These are phyloP conservation scores for Chlorocebus sabaeus DNA, from an alignment of 2,113 vertebrate genomes.

Conservation along the genomic window DNA sequence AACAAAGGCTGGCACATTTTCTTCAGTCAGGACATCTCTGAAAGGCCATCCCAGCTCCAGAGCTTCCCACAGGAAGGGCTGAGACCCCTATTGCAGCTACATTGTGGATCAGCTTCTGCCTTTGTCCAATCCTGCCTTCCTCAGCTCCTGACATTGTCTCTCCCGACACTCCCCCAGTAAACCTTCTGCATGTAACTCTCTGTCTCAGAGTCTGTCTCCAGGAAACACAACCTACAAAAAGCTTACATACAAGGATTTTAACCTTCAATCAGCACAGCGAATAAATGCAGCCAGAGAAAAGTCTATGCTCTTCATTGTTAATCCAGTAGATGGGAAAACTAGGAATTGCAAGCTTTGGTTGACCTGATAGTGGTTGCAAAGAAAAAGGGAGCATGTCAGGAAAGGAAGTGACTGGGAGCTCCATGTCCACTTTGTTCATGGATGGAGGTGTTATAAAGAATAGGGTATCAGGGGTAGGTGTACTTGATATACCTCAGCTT, in stretches of 20 bases:
- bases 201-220: not conserved
- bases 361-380: not conserved
- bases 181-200: not conserved
- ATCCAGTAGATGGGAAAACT: not conserved
- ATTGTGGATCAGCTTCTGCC: not conserved
- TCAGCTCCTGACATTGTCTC: not conserved
- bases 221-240: not conserved
- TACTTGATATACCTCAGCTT: not conserved
- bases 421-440: not conserved
- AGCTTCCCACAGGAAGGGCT: not conserved
- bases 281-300: not conserved
- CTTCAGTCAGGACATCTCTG: not conserved
- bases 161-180: not conserved
- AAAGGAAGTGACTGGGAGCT: not conserved
- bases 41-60: not conserved
- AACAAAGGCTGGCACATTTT: not conserved
- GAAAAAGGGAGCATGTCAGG: not conserved
- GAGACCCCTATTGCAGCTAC: not conserved
- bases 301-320: not conserved
- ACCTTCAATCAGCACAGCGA: not conserved
- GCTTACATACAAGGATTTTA: not conserved
- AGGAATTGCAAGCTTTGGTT: not conserved
- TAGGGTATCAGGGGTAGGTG: rapidly evolving
- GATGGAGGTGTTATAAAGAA: not conserved
- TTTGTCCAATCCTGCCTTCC: not conserved